Percentiles rank a stretch among this genome's conserved stretches.
These are phyloP conservation scores for Prunella himalayana DNA, from an alignment of 2,113 vertebrate species.

Conservation along the genomic window DNA sequence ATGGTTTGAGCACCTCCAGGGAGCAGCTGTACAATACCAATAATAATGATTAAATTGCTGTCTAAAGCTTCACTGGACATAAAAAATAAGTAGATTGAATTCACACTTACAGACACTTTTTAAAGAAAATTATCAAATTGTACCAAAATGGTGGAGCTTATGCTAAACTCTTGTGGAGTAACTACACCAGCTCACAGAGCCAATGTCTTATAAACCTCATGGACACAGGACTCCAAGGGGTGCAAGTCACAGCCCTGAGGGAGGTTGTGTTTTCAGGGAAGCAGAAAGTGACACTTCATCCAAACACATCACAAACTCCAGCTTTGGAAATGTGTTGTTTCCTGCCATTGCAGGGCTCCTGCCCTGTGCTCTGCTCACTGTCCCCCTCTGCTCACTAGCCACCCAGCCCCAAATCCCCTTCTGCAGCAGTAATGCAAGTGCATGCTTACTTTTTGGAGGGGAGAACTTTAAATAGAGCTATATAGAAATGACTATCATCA, in stretches of 20 bases:
- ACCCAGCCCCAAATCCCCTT: accelerated
- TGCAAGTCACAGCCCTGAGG: background rate
- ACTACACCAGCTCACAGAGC: background rate
- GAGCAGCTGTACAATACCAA: conserved; percentile 39
- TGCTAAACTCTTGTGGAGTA: background rate
- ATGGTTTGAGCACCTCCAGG: conserved; percentile 46
- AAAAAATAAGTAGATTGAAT: conserved; percentile 48
- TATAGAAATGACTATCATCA: background rate
- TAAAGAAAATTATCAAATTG: background rate
- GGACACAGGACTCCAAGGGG: accelerated
- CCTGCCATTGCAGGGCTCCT: background rate
- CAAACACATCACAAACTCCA: accelerated
- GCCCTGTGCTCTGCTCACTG: accelerated
- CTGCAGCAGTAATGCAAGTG: background rate
- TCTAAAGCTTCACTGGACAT: conserved; percentile 64
- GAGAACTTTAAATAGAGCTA: background rate
- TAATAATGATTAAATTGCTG: conserved; percentile 67
- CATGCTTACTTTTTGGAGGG: background rate
- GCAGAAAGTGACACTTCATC: background rate
- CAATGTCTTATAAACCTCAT: accelerated
- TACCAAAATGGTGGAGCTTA: background rate
- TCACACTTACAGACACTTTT: background rate
- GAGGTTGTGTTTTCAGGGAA: background rate
- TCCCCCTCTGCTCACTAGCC: background rate
- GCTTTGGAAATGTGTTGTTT: background rate